Evolutionary conservation across 2,113 vertebrate species (phyloP).

Genomic region (Macquaria australasica): DNA sequence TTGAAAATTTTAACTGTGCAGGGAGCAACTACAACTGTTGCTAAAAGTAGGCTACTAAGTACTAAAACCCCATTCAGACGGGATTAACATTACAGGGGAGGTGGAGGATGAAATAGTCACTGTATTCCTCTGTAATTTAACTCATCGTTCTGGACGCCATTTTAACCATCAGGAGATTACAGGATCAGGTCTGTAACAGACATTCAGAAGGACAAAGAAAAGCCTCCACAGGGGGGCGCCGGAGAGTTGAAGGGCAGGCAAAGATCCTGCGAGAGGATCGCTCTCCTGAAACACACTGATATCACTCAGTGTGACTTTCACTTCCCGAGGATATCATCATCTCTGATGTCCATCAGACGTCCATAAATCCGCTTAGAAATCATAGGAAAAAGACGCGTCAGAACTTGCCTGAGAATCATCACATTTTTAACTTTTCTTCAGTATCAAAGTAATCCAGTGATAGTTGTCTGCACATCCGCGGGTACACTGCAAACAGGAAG

Average conservation of each 20-base stretch:
- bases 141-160: too few relatives aligned
- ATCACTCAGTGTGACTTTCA: background rate
- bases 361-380: background rate
- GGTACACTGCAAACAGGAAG: background rate
- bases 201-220: background rate
- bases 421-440: background rate
- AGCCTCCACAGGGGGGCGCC: background rate
- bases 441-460: background rate
- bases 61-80: too few relatives aligned
- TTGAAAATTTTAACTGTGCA: too few relatives aligned
- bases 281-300: background rate
- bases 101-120: too few relatives aligned
- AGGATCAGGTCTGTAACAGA: background rate
- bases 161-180: too few relatives aligned
- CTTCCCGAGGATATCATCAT: background rate
- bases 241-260: too few relatives aligned
- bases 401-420: background rate
- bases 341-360: background rate
- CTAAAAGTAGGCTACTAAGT: too few relatives aligned
- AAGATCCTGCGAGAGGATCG: too few relatives aligned
- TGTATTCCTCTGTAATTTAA: too few relatives aligned
- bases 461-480: background rate
- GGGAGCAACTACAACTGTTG: too few relatives aligned
- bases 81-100: too few relatives aligned
- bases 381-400: background rate